Conservation (phyloP, 2,113 vertebrate genomes). For the Podarcis raffonei region DNA sequence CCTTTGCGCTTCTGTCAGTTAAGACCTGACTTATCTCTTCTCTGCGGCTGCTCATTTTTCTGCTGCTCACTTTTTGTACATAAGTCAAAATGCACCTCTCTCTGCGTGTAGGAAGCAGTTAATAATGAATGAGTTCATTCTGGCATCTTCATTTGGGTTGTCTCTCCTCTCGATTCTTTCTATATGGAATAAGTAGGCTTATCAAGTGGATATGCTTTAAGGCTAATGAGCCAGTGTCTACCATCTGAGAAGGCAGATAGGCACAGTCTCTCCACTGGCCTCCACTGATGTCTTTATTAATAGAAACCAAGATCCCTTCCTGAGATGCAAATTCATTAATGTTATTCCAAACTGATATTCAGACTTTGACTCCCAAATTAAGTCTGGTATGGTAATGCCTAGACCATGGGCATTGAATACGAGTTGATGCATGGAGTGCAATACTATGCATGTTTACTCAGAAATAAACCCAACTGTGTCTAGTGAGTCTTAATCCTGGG, state of each 20-base stretch:
- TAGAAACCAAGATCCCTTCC: conserved; percentile 63
- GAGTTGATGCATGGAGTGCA: background rate
- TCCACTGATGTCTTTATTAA: conserved; percentile 79
- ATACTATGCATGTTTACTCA: no score
- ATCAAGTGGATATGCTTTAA: conserved; percentile 70
- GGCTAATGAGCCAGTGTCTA: conserved; percentile 78
- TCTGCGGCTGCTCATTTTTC: conserved; percentile 5
- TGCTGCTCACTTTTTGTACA: background rate
- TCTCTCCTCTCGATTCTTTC: conserved; percentile 66
- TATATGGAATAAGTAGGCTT: conserved; percentile 76
- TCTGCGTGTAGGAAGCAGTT: conserved; percentile 37
- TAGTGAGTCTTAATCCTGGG: no score
- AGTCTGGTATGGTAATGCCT: background rate
- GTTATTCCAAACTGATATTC: conserved; percentile 18
- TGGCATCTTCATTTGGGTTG: conserved; percentile 44
- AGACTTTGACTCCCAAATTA: background rate
- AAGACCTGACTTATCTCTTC: conserved; percentile 30
- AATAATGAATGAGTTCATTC: conserved; percentile 58
- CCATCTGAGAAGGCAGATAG: conserved; percentile 73
- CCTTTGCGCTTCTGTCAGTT: conserved; percentile 42
- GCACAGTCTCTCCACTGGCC: conserved; percentile 71
- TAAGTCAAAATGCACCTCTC: background rate
- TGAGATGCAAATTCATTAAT: conserved; percentile 57
- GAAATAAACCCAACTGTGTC: no score
- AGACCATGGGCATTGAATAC: background rate